Evolutionary conservation across 2,797 vertebrate species (phyloP).

Genomic region (Emys orbicularis): DNA sequence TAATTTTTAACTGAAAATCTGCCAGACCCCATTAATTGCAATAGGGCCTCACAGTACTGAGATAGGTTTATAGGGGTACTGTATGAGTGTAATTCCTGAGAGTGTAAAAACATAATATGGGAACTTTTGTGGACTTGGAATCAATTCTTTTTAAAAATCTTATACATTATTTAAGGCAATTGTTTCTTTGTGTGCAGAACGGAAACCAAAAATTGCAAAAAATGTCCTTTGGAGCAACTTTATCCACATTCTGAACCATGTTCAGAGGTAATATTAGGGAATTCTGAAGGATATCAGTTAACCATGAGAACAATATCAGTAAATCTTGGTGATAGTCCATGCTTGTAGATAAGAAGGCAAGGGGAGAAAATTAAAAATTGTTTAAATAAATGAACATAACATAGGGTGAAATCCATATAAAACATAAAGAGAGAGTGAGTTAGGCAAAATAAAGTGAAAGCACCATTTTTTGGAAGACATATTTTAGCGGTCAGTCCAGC

Average conservation of each 20-base stretch:
- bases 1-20: conserved; percentile 89
- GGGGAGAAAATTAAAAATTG: conserved; percentile 38
- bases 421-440: conserved; percentile 53
- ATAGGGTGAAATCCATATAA: conserved; percentile 44
- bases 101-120: conserved; percentile 60
- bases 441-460: conserved; percentile 33
- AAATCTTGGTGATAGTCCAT: conserved; percentile 27
- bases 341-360: conserved; percentile 68
- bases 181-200: conserved; percentile 42
- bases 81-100: conserved; percentile 73
- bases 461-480: conserved; percentile 38
- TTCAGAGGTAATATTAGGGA: conserved; percentile 62
- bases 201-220: conserved; percentile 46
- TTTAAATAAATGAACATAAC: conserved; percentile 62
- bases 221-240: conserved; percentile 6
- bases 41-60: conserved; percentile 78
- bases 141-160: not conserved
- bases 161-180: conserved; percentile 60
- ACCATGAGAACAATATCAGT: conserved; percentile 23
- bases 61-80: conserved; percentile 77
- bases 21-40: conserved; percentile 87
- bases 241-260: not conserved
- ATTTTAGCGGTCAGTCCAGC: conserved; percentile 70
- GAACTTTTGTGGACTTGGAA: conserved; percentile 57
- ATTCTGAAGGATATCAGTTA: conserved; percentile 69